These are phyloP conservation scores for Tamias sibiricus DNA, from an alignment of 2,113 vertebrate genomes.

Conservation along the genomic window DNA sequence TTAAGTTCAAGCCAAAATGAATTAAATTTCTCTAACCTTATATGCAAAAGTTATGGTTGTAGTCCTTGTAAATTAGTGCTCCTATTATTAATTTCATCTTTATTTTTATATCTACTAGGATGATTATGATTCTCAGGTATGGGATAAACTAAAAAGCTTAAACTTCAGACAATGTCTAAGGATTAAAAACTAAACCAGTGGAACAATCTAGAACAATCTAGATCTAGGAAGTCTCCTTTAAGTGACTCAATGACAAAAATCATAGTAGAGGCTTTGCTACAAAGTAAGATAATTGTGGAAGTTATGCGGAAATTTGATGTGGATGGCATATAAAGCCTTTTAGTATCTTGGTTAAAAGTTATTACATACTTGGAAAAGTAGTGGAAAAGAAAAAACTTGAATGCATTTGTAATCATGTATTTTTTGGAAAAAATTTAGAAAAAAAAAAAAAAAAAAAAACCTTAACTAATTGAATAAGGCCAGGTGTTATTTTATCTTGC, in stretches of 20 bases:
- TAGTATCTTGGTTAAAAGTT: background rate
- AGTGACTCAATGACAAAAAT: background rate
- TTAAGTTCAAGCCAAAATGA: background rate
- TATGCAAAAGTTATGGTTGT: background rate
- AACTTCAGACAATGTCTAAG: background rate
- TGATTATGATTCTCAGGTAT: background rate
- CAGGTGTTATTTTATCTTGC: background rate
- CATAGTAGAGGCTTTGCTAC: background rate
- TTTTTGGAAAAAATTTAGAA: background rate
- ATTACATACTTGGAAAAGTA: background rate
- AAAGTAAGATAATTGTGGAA: background rate
- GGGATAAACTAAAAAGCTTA: background rate
- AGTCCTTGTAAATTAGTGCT: background rate
- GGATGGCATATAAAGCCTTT: background rate
- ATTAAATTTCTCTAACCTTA: slow-evolving; percentile 25
- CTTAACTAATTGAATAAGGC: background rate
- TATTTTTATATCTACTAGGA: background rate
- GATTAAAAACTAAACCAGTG: background rate
- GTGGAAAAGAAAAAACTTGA: background rate
- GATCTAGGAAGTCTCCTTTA: background rate
- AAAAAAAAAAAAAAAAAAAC: background rate
- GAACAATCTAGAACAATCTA: background rate
- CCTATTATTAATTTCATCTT: background rate
- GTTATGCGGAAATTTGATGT: background rate
- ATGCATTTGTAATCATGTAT: background rate